These are phyloP conservation scores for Daktulosphaira vitifoliae DNA, from an alignment of 1,140 invertebrate species.

Conservation along the genomic window DNA sequence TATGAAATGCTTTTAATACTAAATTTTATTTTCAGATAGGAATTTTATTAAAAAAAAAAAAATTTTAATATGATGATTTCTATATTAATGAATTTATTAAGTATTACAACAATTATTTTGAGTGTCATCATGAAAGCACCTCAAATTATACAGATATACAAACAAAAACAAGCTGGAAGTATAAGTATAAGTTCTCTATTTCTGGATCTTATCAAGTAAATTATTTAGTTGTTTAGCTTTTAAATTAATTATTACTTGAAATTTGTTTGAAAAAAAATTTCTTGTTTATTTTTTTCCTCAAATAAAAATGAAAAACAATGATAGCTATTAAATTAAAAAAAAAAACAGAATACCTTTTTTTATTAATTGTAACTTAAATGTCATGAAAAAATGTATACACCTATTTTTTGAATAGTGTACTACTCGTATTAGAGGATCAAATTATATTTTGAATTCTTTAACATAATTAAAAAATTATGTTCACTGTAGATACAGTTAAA, in stretches of 20 bases:
- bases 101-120: slow-evolving; percentile 55
- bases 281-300: too few relatives aligned
- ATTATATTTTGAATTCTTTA: too few relatives aligned
- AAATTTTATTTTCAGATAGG: slow-evolving; percentile 30
- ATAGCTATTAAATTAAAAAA: too few relatives aligned
- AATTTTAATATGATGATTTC: slow-evolving; percentile 47
- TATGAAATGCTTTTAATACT: slow-evolving; percentile 13
- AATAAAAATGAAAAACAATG: too few relatives aligned
- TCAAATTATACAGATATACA: slow-evolving; percentile 55
- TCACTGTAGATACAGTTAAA: too few relatives aligned
- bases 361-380: too few relatives aligned
- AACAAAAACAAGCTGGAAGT: slow-evolving; percentile 51
- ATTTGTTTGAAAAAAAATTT: too few relatives aligned
- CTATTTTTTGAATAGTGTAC: too few relatives aligned
- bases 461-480: too few relatives aligned
- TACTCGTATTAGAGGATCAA: too few relatives aligned
- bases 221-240: neutral
- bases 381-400: too few relatives aligned
- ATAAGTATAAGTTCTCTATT: slow-evolving; percentile 54
- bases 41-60: slow-evolving; percentile 5
- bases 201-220: slow-evolving; percentile 58
- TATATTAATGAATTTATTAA: slow-evolving; percentile 46
- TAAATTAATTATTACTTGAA: neutral
- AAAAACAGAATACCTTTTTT: too few relatives aligned
- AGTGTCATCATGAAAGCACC: slow-evolving; percentile 62